Evolutionary conservation across 2,113 vertebrate genomes (phyloP), one percentile per base, ranked within the genome.

Genomic region (Aptenodytes patagonicus): DNA sequence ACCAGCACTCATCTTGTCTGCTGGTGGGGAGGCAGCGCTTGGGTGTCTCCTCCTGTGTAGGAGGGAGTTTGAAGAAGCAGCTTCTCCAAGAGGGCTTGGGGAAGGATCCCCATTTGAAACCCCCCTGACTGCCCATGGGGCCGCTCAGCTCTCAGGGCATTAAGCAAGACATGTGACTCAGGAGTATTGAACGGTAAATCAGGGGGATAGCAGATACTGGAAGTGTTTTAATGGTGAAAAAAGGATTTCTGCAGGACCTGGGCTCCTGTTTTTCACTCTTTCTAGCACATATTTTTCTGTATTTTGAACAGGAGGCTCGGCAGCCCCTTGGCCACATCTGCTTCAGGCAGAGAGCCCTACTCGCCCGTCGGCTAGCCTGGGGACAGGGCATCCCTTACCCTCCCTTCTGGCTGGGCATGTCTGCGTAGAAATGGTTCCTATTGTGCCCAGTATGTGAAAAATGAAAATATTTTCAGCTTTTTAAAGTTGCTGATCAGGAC

Each of bases 121-220:
- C 9, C 0, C 21, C 25, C 25, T 4, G 3, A 3, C 21, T 78
- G 44, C 60, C n/a, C 0, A 0, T 0, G 9, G n/a, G 32, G n/a
- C 46, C 70, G 40, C 42, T 72, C 8, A 32, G 11, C 51, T 61
- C 12, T 64, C 40, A 40, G 40, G 36, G 12, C 8, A 1, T 44
- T 49, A 16, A 68, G 34, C 14, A 34, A 58, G 51, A 22, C 0
- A 0, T 17, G 31, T 0, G 0, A 44, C 18, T 32, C 28, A 60
- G 65, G 52, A 75, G 36, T 7, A 11, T 7, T 44, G 57, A 81
- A 24, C 32, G 18, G 31, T 25, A 70, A 62, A 62, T 62, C 19
- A 15, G 28, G 12, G 11, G 11, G 3, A 66, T 2, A 38, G 58
- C 31, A 87, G 64, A 20, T 34, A 31, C 62, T 44, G 51, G 11